Percentiles rank a stretch among this genome's conserved stretches.
phyloP scores from a whole-genome alignment of 2,888 invertebrate species.

The Incurvaria masculella region DNA sequence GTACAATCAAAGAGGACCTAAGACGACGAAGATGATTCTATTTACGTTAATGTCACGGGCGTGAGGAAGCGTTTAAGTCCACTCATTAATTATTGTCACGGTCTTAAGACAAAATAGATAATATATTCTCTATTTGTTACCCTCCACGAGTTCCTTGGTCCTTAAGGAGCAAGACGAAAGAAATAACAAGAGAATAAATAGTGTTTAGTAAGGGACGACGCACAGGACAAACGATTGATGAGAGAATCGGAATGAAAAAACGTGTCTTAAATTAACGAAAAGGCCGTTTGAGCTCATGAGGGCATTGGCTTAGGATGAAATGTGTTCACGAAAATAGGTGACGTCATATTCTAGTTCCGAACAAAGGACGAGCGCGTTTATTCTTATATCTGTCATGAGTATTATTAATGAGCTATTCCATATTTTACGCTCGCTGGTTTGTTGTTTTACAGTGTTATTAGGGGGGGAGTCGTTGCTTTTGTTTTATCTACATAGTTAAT shows the following conservation, averaged over 20 bases:
- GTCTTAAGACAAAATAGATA: constrained; percentile 52
- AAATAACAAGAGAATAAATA: constrained; percentile 46
- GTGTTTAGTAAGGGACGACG: constrained; percentile 21
- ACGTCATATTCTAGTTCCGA: constrained; percentile 35
- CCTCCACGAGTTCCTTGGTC: constrained; percentile 24
- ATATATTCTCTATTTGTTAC: constrained; percentile 52
- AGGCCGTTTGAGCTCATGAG: constrained; percentile 27
- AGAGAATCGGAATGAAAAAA: constrained; percentile 40
- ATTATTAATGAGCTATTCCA: constrained; percentile 33
- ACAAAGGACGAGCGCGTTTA: constrained; percentile 39
- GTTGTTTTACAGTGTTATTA: not conserved
- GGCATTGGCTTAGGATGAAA: constrained; percentile 41
- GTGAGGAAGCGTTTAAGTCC: constrained; percentile 59
- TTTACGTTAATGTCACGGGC: constrained; percentile 57
- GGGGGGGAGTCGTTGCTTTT: not conserved
- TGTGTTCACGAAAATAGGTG: constrained; percentile 26
- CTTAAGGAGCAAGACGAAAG: constrained; percentile 43
- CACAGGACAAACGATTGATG: constrained; percentile 39
- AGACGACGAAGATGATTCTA: constrained; percentile 46
- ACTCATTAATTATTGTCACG: constrained; percentile 56
- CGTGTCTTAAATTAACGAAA: constrained; percentile 43
- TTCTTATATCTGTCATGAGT: constrained; percentile 48
- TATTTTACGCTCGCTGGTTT: not conserved
- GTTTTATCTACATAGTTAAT: too few relatives aligned
- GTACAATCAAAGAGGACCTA: constrained; percentile 50